These are phyloP conservation scores for Pomatorhinus ruficollis DNA, from an alignment of 2,113 vertebrate species.

Conservation along the genomic window DNA sequence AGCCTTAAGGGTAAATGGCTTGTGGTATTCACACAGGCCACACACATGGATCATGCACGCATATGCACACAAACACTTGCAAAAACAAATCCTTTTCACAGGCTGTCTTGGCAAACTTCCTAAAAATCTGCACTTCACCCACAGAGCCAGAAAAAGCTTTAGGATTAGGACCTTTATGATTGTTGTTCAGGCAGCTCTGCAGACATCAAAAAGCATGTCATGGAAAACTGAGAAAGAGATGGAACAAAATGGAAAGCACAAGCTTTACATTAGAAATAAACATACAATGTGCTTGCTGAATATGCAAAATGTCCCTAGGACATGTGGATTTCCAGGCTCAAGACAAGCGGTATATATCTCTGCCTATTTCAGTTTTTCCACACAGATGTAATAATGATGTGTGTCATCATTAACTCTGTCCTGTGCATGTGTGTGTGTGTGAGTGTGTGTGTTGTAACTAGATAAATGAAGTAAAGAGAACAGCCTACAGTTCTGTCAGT, in stretches of 20 bases:
- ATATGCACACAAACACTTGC: not conserved
- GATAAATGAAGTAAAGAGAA: not conserved
- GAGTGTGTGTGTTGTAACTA: not conserved
- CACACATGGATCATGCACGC: constrained; percentile 27
- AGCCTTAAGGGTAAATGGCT: constrained; percentile 54
- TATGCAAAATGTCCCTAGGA: not conserved
- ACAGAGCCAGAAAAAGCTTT: not conserved
- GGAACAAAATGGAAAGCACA: not conserved
- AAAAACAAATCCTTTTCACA: constrained; percentile 60
- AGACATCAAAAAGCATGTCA: not conserved
- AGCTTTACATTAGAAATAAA: not conserved
- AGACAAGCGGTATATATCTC: not conserved
- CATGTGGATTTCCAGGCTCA: not conserved
- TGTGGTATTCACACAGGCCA: constrained; percentile 60
- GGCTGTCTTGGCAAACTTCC: constrained; percentile 53
- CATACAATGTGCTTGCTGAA: not conserved
- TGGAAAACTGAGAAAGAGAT: not conserved
- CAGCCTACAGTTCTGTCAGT: not conserved
- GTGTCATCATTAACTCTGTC: not conserved
- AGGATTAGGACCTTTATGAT: not conserved
- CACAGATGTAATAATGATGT: not conserved
- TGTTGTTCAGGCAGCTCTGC: not conserved
- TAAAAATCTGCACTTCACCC: constrained; percentile 21
- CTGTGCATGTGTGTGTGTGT: not conserved
- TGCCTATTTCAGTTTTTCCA: not conserved